Conservation (phyloP, 1,140 invertebrate genomes). For the Chrysomallon squamiferum region DNA sequence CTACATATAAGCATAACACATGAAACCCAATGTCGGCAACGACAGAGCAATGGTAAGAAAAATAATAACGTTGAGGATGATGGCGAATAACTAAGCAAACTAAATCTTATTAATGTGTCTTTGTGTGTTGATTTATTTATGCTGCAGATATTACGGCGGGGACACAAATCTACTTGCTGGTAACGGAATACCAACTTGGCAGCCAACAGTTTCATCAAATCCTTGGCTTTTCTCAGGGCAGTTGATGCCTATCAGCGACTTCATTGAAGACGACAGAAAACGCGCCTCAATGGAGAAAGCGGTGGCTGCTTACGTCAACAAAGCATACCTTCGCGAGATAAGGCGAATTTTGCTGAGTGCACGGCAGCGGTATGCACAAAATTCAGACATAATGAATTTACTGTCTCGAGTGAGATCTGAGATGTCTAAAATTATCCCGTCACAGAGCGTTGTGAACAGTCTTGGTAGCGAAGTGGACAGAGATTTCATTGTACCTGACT, state of each 20-base stretch:
- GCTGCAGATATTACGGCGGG: conserved; percentile 15
- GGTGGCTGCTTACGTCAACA: conserved; percentile 4
- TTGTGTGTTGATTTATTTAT: too few relatives aligned
- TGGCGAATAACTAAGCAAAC: too few relatives aligned
- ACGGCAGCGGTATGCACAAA: too few relatives aligned
- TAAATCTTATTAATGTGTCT: too few relatives aligned
- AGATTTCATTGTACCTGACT: conserved; percentile 13
- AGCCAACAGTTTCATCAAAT: conserved; percentile 9
- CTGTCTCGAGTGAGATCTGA: neutral
- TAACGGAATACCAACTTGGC: conserved; percentile 6
- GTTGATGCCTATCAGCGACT: conserved; percentile 7
- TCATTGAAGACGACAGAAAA: conserved; percentile 11
- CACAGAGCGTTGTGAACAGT: conserved; percentile 2
- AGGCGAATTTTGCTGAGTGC: neutral
- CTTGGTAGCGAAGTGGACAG: conserved; percentile 8
- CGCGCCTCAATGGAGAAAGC: conserved; percentile 8
- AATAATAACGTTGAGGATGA: too few relatives aligned
- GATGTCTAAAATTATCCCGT: neutral
- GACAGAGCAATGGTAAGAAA: too few relatives aligned
- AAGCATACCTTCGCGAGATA: conserved; percentile 4
- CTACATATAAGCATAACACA: too few relatives aligned
- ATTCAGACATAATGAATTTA: neutral
- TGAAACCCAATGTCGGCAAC: too few relatives aligned
- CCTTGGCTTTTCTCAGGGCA: conserved; percentile 19
- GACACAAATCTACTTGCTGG: conserved; percentile 11